Evolutionary conservation across 2,888 invertebrate species (phyloP).

Genomic region (Eupithecia centaureata): DNA sequence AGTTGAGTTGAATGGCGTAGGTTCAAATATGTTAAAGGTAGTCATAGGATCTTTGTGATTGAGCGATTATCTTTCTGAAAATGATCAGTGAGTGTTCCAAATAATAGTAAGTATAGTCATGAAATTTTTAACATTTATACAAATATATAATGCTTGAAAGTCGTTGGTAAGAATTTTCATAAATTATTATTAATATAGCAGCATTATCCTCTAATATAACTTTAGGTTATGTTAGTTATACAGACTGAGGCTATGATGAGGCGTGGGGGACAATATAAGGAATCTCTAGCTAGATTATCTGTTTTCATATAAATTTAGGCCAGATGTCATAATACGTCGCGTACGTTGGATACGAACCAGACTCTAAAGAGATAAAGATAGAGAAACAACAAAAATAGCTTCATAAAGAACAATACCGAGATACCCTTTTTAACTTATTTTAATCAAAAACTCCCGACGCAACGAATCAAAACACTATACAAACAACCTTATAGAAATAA

Average conservation of each 20-base stretch:
- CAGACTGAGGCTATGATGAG: neutral
- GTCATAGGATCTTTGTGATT: too few relatives aligned
- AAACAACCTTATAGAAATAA: constrained; percentile 14
- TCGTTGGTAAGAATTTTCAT: neutral
- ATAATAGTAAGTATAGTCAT: too few relatives aligned
- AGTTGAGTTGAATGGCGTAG: too few relatives aligned
- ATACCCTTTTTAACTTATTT: too few relatives aligned
- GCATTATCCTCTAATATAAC: neutral
- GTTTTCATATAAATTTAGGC: neutral
- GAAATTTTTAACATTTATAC: too few relatives aligned
- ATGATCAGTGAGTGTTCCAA: too few relatives aligned
- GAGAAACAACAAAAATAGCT: neutral
- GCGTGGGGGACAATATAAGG: neutral
- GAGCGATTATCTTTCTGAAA: too few relatives aligned
- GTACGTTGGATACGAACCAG: neutral
- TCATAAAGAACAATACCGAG: neutral
- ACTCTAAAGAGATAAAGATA: neutral
- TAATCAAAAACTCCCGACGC: neutral
- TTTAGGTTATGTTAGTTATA: neutral
- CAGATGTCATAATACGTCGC: neutral
- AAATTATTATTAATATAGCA: neutral
- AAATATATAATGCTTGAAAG: too few relatives aligned
- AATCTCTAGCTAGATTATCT: neutral
- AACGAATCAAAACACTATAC: constrained; percentile 1
- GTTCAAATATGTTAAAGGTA: too few relatives aligned